Percentiles rank a stretch among this genome's conserved stretches.
phyloP scores from a whole-genome alignment of 2,888 invertebrate genomes.

The Platynereis dumerilii region DNA sequence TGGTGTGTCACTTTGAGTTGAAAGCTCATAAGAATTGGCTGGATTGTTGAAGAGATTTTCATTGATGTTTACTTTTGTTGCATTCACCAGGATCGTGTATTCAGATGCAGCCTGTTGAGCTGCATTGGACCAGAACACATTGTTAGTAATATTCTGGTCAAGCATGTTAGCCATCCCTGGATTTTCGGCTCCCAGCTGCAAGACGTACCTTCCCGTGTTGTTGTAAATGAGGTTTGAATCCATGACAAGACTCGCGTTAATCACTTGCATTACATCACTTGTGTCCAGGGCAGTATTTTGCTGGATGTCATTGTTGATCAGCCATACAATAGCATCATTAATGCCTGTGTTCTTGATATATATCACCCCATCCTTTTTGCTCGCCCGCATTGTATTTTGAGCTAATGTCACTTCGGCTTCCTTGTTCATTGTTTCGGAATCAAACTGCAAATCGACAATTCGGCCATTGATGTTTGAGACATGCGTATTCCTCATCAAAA shows the following conservation, averaged over 20 bases:
- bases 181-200: neutral
- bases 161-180: neutral
- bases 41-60: conserved; percentile 16
- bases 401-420: conserved; percentile 6
- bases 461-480: neutral
- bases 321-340: neutral
- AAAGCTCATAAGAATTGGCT: conserved; percentile 11
- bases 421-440: conserved; percentile 6
- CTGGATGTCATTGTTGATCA: neutral
- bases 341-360: neutral
- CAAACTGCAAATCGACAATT: neutral
- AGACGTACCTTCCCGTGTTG: conserved; percentile 6
- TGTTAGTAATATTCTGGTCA: neutral
- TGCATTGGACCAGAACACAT: conserved; percentile 11
- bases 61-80: neutral
- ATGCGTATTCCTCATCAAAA: conserved; percentile 10
- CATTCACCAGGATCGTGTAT: conserved; percentile 10
- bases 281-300: conserved; percentile 2
- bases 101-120: neutral
- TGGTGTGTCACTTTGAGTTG: neutral
- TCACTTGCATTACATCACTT: neutral
- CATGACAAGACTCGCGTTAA: neutral
- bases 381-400: conserved; percentile 5
- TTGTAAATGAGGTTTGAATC: conserved; percentile 12
- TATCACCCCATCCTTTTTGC: neutral